Conservation (phyloP, 2,113 vertebrate genomes). For the Nesogale talazaci region DNA sequence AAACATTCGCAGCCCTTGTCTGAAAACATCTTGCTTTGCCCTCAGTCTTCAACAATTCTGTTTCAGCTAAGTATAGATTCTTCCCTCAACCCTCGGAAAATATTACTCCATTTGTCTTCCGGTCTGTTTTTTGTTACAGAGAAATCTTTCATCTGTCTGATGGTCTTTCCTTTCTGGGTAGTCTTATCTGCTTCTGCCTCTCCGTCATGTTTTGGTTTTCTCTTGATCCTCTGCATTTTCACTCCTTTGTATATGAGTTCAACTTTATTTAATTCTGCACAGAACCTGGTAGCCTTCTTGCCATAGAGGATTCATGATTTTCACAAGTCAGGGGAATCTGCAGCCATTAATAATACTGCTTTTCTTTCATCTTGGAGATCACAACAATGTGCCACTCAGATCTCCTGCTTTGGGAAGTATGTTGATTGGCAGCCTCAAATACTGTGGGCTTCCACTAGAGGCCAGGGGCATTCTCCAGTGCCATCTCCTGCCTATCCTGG, state of each 20-base stretch:
- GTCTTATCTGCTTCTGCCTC: neutral
- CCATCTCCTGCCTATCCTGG: no score
- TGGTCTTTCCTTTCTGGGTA: neutral
- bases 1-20: neutral
- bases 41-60: neutral
- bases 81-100: neutral
- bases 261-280: slow-evolving; percentile 5
- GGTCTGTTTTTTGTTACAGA: neutral
- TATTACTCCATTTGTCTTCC: neutral
- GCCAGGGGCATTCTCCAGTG: no score
- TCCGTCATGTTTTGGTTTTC: neutral
- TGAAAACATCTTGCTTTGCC: neutral
- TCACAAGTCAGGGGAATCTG: slow-evolving; percentile 13
- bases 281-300: neutral
- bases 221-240: neutral
- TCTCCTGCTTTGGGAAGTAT: neutral
- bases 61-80: neutral
- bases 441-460: neutral
- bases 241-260: neutral
- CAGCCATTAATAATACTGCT: slow-evolving; percentile 2
- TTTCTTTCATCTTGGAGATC: neutral
- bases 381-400: neutral
- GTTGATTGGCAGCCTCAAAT: neutral
- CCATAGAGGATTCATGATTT: neutral
- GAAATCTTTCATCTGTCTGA: neutral